Base-by-base conservation (phyloP, 2,888 invertebrate genomes). In the Lasioglossum marginatum region DNA sequence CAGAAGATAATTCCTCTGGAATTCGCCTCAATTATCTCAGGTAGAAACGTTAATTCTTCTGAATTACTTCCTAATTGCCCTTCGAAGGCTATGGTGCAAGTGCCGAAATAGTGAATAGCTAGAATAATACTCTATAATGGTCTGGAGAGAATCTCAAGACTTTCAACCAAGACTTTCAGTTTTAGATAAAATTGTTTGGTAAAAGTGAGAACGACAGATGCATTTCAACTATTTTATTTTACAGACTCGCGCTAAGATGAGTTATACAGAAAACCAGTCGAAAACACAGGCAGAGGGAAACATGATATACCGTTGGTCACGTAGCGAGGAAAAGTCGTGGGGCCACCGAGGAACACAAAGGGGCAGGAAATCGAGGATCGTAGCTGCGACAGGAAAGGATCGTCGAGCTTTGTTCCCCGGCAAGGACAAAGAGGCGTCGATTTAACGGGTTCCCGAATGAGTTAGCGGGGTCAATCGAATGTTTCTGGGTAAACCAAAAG, bases 391-490 rank as follows among this genome's bases (percentile, higher is more conserved):
- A 72, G 72, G 73, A 83, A 88, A 87, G 85, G 84, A 83, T 85
- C 82, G 83, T 52, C n/a, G 72, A 40, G 31, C 88, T 90, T 91
- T 92, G 91, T 92, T 86, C 82, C 48, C 77, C 40, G 12, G 78
- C 57, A 6, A 75, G 74, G 83, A 92, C 91, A 91, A 91, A 90
- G 92, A 81, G 66, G 88, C 75, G 85, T 48, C 34, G 34, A 91
- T 91, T 91, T 90, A 91, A 91, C 88, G 91, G 89, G 86, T 84
- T 57, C 77, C 68, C 37, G 68, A 37, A 43, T 34, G 77, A 52
- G 57, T 43, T 60, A 66, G 79, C 75, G 81, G 90, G 91, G 89
- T 92, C 87, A 91, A 92, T 92, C 90, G 88, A 90, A 91, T 90
- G 90, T 90, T 90, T 90, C 83, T 89, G 86, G 89, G 89, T 88